phyloP scores from a whole-genome alignment of 2,797 vertebrate genomes.

The Rhinogobio ventralis region DNA sequence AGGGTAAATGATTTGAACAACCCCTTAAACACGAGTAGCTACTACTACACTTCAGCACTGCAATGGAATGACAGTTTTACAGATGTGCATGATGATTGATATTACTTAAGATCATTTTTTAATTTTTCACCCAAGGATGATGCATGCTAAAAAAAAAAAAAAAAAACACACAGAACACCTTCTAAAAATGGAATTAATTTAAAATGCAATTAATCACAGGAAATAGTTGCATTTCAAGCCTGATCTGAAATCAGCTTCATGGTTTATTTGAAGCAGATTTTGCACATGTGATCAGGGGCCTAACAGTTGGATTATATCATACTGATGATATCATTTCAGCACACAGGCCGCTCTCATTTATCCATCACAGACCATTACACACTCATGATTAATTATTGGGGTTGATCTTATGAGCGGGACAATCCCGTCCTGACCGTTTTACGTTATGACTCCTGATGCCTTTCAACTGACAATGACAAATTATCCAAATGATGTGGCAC shows the following conservation, averaged over 20 bases:
- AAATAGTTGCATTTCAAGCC: neutral
- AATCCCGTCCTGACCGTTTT: neutral
- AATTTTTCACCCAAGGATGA: neutral
- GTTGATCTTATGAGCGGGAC: neutral
- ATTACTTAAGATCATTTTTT: neutral
- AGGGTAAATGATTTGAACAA: neutral
- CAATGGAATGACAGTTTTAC: neutral
- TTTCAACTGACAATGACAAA: conserved; percentile 21
- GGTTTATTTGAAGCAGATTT: neutral
- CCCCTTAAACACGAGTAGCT: neutral
- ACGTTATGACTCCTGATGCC: neutral
- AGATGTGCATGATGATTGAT: neutral
- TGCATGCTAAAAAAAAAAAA: neutral
- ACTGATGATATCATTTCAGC: neutral
- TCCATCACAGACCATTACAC: conserved; percentile 6
- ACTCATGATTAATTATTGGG: conserved; percentile 4
- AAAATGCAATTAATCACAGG: neutral
- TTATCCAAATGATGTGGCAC: neutral
- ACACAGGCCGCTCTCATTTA: neutral
- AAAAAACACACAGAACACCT: neutral
- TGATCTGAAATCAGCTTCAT: neutral
- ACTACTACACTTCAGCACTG: neutral
- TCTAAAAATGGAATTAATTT: neutral
- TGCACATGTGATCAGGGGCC: neutral
- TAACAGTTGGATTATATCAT: neutral